Evolutionary conservation across 2,888 invertebrate genomes (phyloP).

Genomic region (Portevinia maculata): DNA sequence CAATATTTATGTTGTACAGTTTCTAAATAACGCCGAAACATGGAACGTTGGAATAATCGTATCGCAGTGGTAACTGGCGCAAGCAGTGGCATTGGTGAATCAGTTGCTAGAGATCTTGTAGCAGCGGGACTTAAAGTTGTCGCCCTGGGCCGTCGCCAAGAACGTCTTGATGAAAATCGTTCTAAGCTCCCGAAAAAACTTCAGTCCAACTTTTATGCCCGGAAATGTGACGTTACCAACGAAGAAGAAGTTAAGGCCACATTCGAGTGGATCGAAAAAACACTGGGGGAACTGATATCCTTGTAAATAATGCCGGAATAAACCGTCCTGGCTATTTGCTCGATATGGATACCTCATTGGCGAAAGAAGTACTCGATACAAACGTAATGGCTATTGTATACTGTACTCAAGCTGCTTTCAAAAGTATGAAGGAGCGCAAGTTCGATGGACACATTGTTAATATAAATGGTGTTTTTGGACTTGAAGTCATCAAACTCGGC

Average conservation of each 20-base stretch:
- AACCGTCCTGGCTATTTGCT: slow-evolving; percentile 78
- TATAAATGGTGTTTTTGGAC: slow-evolving; percentile 77
- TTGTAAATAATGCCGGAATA: slow-evolving; percentile 86
- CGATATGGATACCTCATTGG: slow-evolving; percentile 77
- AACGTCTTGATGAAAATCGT: slow-evolving; percentile 76
- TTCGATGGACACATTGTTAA: slow-evolving; percentile 78
- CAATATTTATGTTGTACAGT: too few relatives aligned
- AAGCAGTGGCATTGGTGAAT: slow-evolving; percentile 84
- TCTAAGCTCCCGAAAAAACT: slow-evolving; percentile 76
- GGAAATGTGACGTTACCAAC: slow-evolving; percentile 83
- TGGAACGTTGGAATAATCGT: slow-evolving; percentile 84
- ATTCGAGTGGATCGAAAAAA: slow-evolving; percentile 84
- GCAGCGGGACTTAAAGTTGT: slow-evolving; percentile 83
- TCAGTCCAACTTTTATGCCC: slow-evolving; percentile 76
- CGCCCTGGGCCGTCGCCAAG: slow-evolving; percentile 83
- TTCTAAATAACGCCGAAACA: too few relatives aligned
- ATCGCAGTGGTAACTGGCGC: slow-evolving; percentile 85
- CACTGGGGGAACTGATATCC: slow-evolving; percentile 85
- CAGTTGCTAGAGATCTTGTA: slow-evolving; percentile 80
- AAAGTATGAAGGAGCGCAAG: slow-evolving; percentile 83
- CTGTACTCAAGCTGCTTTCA: slow-evolving; percentile 83
- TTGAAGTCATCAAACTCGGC: slow-evolving; percentile 13
- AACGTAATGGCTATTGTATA: slow-evolving; percentile 83
- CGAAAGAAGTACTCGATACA: slow-evolving; percentile 82
- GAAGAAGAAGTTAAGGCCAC: slow-evolving; percentile 84